Percentiles rank a stretch among this genome's conserved stretches.
Evolutionary conservation across 2,888 invertebrate species (phyloP).

Genomic region (Emmelina monodactyla): DNA sequence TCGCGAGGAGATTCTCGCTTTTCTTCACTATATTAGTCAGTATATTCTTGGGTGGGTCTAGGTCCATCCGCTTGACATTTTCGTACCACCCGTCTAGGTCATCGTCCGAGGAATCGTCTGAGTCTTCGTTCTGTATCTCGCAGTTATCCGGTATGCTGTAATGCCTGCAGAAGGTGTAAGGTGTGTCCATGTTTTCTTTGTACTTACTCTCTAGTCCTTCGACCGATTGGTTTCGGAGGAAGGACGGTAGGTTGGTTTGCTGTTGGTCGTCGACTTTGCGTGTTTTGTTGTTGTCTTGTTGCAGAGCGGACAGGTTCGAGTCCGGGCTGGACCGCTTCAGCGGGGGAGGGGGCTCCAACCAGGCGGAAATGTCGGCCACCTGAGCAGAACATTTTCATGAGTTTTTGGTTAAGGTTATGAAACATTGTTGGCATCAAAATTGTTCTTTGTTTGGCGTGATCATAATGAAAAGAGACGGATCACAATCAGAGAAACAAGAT

Average conservation of each 20-base stretch:
- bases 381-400: too few species aligned
- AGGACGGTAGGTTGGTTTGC: constrained; percentile 30
- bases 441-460: too few species aligned
- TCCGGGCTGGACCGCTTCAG: constrained; percentile 37
- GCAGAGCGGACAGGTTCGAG: constrained; percentile 26
- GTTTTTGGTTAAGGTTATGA: too few species aligned
- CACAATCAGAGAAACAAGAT: too few species aligned
- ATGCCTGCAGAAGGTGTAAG: constrained; percentile 33
- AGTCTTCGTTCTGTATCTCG: constrained; percentile 13
- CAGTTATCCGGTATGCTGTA: constrained; percentile 33
- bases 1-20: constrained; percentile 27
- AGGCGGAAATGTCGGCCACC: constrained; percentile 55
- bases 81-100: constrained; percentile 26
- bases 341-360: constrained; percentile 46
- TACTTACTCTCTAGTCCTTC: constrained; percentile 40
- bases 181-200: constrained; percentile 25
- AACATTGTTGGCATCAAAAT: too few species aligned
- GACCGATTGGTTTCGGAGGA: constrained; percentile 53
- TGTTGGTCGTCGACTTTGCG: constrained; percentile 19
- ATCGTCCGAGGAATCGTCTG: constrained; percentile 30
- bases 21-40: constrained; percentile 29
- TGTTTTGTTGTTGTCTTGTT: constrained; percentile 20
- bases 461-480: too few species aligned
- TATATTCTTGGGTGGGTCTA: constrained; percentile 26
- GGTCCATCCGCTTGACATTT: constrained; percentile 26